Percentiles rank a stretch among this genome's conserved stretches.
Evolutionary conservation across 2,113 vertebrate species (phyloP).

Genomic region (Gallinago jamesoni): DNA sequence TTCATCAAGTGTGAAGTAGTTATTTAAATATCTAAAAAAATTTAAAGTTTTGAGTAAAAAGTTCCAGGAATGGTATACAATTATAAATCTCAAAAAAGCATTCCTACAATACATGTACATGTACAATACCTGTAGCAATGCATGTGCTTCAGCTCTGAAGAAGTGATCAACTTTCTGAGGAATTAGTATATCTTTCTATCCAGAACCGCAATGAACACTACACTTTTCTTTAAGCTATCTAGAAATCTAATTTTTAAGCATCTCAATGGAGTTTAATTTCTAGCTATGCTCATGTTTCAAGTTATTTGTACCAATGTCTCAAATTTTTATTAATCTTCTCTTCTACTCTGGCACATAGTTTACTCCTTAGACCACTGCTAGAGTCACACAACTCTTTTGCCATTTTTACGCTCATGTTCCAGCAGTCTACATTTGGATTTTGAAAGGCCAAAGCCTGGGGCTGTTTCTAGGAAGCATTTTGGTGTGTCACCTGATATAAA

Average conservation of each 20-base stretch:
- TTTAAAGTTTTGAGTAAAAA: not conserved
- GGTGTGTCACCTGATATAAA: not conserved
- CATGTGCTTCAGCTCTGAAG: not conserved
- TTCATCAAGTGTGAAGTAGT: not conserved
- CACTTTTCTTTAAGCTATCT: not conserved
- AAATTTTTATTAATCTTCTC: not conserved
- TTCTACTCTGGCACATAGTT: not conserved
- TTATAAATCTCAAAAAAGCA: not conserved
- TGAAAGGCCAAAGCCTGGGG: not conserved
- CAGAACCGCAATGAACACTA: not conserved
- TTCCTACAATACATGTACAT: accelerated
- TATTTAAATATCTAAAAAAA: not conserved
- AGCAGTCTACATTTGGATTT: not conserved
- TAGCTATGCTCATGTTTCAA: not conserved
- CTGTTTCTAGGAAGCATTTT: not conserved
- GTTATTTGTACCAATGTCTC: not conserved
- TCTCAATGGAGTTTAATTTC: not conserved
- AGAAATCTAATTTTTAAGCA: not conserved
- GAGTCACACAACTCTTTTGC: not conserved
- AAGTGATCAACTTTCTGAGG: not conserved
- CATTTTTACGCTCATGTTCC: not conserved
- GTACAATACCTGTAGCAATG: not conserved
- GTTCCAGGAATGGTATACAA: not conserved
- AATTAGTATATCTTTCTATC: not conserved
- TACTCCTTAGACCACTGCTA: not conserved